Evolutionary conservation across 2,888 invertebrate species (phyloP).

Genomic region (Saturnia japonica): DNA sequence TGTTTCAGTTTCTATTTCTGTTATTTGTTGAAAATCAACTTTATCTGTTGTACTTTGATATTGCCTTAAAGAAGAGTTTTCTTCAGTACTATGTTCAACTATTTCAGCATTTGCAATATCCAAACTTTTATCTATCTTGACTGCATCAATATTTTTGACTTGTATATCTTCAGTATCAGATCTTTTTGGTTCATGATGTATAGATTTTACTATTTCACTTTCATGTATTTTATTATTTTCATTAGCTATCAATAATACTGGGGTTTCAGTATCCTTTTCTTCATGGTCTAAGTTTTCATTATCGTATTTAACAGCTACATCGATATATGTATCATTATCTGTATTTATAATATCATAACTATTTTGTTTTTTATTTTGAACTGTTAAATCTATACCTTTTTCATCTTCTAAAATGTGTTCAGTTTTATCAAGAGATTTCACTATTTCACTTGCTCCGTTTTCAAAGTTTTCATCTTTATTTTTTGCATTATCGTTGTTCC

Average conservation of each 20-base stretch:
- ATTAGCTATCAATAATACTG: neutral
- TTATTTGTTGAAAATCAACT: neutral
- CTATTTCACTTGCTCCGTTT: constrained; percentile 23
- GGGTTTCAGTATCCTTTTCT: neutral
- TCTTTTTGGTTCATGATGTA: neutral
- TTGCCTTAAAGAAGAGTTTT: neutral
- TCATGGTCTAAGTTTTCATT: constrained; percentile 13
- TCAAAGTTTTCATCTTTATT: constrained; percentile 21
- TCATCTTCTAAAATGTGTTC: constrained; percentile 25
- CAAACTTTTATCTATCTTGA: neutral
- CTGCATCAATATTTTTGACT: constrained; percentile 27
- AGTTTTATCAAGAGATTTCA: constrained; percentile 29
- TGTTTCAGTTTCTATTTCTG: neutral
- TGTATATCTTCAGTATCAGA: constrained; percentile 29
- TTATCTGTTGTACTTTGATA: neutral
- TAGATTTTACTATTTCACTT: neutral
- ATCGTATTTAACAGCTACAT: constrained; percentile 5
- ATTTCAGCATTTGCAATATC: constrained; percentile 2
- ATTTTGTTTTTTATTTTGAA: constrained; percentile 23
- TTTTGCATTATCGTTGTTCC: constrained; percentile 26
- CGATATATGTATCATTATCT: constrained; percentile 21
- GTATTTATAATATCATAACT: constrained; percentile 18
- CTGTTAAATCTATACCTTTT: constrained; percentile 33
- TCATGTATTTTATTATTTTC: neutral
- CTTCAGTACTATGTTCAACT: neutral